Evolutionary conservation across 2,797 vertebrate species (phyloP).

Genomic region (Buphagus erythrorhynchus): DNA sequence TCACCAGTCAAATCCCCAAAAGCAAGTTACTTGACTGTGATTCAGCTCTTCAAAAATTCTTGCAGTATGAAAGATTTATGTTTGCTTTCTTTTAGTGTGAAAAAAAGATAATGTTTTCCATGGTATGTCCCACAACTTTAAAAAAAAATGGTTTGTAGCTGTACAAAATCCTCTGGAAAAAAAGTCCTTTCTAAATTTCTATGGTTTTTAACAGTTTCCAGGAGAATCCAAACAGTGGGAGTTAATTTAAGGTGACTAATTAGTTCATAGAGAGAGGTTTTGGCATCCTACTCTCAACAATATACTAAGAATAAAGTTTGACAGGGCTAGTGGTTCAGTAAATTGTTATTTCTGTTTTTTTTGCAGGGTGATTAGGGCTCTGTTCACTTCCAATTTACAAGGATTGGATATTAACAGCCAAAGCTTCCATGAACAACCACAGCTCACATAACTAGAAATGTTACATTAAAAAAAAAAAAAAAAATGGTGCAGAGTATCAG

Average conservation of each 20-base stretch:
- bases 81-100: rapidly evolving
- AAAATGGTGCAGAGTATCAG: background rate
- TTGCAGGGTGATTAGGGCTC: background rate
- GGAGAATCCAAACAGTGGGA: background rate
- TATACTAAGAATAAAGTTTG: background rate
- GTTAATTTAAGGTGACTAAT: background rate
- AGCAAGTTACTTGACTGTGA: background rate
- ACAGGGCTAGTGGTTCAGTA: background rate
- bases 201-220: background rate
- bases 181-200: background rate
- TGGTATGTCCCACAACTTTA: background rate
- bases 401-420: background rate
- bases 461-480: background rate
- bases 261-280: background rate
- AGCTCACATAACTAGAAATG: background rate
- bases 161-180: background rate
- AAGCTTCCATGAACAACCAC: background rate
- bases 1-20: background rate
- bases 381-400: background rate
- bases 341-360: background rate
- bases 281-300: background rate
- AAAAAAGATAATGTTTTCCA: background rate
- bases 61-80: background rate
- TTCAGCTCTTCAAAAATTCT: background rate
- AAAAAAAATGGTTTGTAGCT: background rate